phyloP scores from a whole-genome alignment of 2,797 vertebrate genomes.

The Neostethus bicornis region DNA sequence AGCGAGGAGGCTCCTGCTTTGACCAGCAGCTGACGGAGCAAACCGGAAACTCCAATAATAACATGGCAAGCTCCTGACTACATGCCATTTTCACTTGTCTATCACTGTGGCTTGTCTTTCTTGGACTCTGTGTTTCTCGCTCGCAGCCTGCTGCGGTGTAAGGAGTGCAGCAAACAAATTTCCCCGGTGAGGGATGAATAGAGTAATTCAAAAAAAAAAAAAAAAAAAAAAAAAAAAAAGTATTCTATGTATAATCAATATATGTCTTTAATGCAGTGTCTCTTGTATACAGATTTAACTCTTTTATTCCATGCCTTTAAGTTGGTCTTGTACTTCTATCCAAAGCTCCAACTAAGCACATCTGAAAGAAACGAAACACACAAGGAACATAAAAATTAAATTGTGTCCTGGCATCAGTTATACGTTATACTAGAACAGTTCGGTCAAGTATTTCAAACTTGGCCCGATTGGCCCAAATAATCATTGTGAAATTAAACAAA shows the following conservation, averaged over 20 bases:
- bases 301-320: slow-evolving; percentile 44
- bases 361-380: slow-evolving; percentile 48
- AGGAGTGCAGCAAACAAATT: too few species aligned
- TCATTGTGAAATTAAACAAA: too few species aligned
- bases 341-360: slow-evolving; percentile 31
- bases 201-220: too few species aligned
- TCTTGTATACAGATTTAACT: slow-evolving; percentile 36
- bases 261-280: neutral
- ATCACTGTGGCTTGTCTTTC: slow-evolving; percentile 8
- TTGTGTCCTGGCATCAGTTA: slow-evolving; percentile 23
- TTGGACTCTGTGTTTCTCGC: too few species aligned
- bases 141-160: too few species aligned
- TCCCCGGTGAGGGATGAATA: too few species aligned
- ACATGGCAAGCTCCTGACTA: slow-evolving; percentile 34
- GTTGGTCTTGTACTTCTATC: slow-evolving; percentile 17
- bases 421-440: too few species aligned
- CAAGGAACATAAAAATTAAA: slow-evolving; percentile 27
- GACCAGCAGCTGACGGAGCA: slow-evolving; percentile 49
- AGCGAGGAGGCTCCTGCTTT: slow-evolving; percentile 58
- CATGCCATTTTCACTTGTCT: slow-evolving; percentile 58
- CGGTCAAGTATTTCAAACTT: too few species aligned
- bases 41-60: slow-evolving; percentile 55
- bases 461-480: too few species aligned
- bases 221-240: too few species aligned
- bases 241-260: neutral